Conservation (phyloP, 2,113 vertebrate species). For the Ceratotherium simum region DNA sequence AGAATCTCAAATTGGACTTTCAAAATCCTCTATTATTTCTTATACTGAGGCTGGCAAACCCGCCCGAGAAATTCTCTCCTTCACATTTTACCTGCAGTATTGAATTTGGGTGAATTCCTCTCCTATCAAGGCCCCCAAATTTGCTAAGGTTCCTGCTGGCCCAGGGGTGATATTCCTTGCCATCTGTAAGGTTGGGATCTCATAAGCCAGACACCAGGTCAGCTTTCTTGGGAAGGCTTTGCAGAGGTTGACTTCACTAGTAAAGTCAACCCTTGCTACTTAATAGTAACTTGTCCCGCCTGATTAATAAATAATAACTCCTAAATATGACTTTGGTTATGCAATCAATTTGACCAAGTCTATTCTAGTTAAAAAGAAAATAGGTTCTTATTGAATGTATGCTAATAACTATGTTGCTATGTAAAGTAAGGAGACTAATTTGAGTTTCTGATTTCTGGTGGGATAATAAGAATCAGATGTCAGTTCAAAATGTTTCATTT, state of each 20-base stretch:
- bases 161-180: neutral
- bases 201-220: neutral
- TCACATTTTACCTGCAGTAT: neutral
- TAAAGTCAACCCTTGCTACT: neutral
- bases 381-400: neutral
- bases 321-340: neutral
- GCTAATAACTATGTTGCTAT: neutral
- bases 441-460: neutral
- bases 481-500: conserved; percentile 1
- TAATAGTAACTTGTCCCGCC: neutral
- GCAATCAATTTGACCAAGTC: neutral
- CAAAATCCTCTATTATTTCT: neutral
- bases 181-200: neutral
- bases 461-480: neutral
- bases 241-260: neutral
- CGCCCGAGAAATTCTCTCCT: neutral
- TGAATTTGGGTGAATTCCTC: neutral
- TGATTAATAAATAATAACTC: neutral
- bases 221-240: neutral
- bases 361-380: neutral
- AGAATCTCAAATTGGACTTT: neutral
- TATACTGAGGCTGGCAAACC: neutral
- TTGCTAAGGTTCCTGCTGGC: neutral
- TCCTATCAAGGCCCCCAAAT: neutral
- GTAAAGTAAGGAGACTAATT: neutral